Evolutionary conservation across 23 tunicate species (phyloP).

Genomic region (Ciona savignyi): DNA sequence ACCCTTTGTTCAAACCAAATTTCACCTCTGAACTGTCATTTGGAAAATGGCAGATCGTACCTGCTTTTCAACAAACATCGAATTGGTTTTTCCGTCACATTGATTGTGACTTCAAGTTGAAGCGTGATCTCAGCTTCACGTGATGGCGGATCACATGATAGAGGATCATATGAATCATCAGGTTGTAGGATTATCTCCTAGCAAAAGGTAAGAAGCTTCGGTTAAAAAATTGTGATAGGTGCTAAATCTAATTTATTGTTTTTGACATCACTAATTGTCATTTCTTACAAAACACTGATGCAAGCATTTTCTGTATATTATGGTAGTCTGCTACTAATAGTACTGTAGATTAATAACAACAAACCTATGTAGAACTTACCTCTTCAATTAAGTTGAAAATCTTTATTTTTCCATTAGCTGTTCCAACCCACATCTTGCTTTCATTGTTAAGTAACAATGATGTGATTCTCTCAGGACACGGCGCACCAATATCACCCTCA

Average conservation of each 20-base stretch:
- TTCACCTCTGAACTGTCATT: too few species aligned
- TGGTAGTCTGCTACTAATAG: too few species aligned
- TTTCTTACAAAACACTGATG: too few species aligned
- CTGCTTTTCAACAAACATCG: slow-evolving; percentile 16
- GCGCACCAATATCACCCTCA: slow-evolving; percentile 11
- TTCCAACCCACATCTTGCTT: slow-evolving; percentile 34
- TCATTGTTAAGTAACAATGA: slow-evolving; percentile 6
- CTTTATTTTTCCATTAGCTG: slow-evolving; percentile 24
- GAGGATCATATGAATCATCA: not conserved
- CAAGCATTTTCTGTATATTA: too few species aligned
- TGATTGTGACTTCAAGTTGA: not conserved
- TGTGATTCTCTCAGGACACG: not conserved
- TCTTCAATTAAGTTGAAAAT: slow-evolving; percentile 1
- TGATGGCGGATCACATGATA: not conserved
- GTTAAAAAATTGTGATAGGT: too few species aligned
- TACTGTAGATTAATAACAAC: too few species aligned
- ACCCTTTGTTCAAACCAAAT: too few species aligned
- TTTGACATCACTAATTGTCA: too few species aligned
- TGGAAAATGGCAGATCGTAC: slow-evolving; percentile 9
- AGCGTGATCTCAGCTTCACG: not conserved
- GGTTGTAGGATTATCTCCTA: not conserved
- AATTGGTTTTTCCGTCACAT: slow-evolving; percentile 14
- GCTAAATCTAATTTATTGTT: too few species aligned
- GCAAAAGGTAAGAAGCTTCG: too few species aligned
- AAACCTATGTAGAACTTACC: too few species aligned